phyloP scores from a whole-genome alignment of 2,797 vertebrate species.

The Channallabes apus region DNA sequence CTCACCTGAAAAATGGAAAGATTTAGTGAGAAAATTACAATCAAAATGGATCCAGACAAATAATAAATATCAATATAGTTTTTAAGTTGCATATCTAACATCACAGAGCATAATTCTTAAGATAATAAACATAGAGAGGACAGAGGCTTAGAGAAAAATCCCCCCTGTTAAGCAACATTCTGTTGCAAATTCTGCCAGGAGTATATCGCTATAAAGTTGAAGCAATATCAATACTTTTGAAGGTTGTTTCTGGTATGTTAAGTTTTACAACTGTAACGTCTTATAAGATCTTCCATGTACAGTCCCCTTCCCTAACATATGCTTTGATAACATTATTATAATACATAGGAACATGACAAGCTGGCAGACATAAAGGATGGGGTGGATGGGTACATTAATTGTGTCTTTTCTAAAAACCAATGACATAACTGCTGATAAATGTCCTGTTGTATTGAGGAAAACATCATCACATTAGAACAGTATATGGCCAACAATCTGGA shows the following conservation, averaged over 20 bases:
- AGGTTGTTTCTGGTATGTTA: not conserved
- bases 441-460: not conserved
- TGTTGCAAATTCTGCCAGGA: not conserved
- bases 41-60: no score
- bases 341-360: not conserved
- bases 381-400: not conserved
- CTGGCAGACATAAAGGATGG: not conserved
- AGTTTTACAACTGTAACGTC: not conserved
- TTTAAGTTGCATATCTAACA: not conserved
- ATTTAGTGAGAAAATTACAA: no score
- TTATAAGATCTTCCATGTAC: not conserved
- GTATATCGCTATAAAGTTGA: not conserved
- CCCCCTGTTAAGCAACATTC: not conserved
- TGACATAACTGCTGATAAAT: not conserved
- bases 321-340: not conserved
- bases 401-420: not conserved
- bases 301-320: not conserved
- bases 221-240: not conserved
- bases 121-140: not conserved
- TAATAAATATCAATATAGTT: no score
- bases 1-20: no score
- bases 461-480: not conserved
- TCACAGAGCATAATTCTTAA: not conserved
- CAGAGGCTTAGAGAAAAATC: not conserved
- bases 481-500: not conserved